Percentiles rank a stretch among this genome's conserved stretches.
Evolutionary conservation across 2,797 vertebrate genomes (phyloP).

Genomic region (Chaetophractus vellerosus): DNA sequence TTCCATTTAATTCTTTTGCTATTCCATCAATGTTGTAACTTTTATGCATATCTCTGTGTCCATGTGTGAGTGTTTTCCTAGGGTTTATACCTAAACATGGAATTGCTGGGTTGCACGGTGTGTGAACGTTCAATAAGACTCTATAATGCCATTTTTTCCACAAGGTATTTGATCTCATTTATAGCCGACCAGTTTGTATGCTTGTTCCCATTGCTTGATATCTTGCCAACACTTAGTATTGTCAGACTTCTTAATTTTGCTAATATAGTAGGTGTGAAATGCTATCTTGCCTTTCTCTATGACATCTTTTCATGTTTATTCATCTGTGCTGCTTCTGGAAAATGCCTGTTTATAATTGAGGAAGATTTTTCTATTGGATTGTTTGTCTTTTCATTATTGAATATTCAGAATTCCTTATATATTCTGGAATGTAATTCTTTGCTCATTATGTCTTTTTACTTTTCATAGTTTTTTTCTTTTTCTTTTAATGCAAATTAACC

Average conservation of each 20-base stretch:
- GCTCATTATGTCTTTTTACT: not conserved
- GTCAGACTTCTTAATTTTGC: constrained; percentile 25
- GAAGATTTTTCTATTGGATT: constrained; percentile 46
- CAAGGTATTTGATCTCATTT: constrained; percentile 1
- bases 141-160: not conserved
- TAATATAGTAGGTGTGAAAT: not conserved
- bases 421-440: constrained; percentile 36
- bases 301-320: constrained; percentile 18
- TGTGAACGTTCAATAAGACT: constrained; percentile 21
- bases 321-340: constrained; percentile 18
- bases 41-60: not conserved
- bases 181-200: not conserved
- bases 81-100: not conserved
- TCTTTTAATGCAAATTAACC: not conserved
- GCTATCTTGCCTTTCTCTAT: not conserved
- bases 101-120: constrained; percentile 8
- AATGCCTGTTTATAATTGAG: not conserved
- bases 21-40: not conserved
- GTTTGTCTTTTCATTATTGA: constrained; percentile 40
- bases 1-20: constrained; percentile 29
- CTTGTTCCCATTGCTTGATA: not conserved
- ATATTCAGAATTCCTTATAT: constrained; percentile 11
- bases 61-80: not conserved
- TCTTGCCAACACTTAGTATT: not conserved
- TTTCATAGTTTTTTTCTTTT: not conserved